Conservation (phyloP, 37 sponge, comb jelly and placozoan species). For the Halisarca cf. caerulea region DNA sequence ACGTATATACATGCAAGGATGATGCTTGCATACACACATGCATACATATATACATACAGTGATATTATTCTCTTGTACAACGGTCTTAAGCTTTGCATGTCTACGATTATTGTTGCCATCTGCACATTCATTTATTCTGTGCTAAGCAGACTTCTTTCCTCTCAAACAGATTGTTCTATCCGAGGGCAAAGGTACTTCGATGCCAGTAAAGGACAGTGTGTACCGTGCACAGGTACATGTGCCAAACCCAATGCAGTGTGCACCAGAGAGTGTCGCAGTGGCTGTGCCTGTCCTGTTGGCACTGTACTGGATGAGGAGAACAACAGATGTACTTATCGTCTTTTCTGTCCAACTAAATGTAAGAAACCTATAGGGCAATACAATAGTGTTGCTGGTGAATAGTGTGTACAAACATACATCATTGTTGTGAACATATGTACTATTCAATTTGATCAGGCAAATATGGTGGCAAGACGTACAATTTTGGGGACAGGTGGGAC, state of each 20-base stretch:
- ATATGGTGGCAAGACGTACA: too few relatives aligned
- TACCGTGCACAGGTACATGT: constrained; percentile 27
- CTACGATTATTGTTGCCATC: too few relatives aligned
- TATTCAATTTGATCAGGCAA: too few relatives aligned
- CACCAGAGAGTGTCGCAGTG: constrained; percentile 33
- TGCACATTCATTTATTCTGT: too few relatives aligned
- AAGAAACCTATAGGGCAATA: not conserved
- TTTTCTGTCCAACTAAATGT: not conserved
- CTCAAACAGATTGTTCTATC: not conserved
- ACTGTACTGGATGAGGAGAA: constrained; percentile 21
- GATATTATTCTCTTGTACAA: too few relatives aligned
- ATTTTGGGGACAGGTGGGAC: too few relatives aligned
- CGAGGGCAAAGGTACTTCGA: constrained; percentile 6
- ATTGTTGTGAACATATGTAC: too few relatives aligned
- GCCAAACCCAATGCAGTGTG: constrained; percentile 33
- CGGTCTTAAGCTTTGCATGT: too few relatives aligned
- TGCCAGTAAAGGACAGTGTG: not conserved
- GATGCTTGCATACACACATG: not conserved
- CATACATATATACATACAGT: not conserved
- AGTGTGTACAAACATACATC: too few relatives aligned
- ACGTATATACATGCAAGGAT: not conserved
- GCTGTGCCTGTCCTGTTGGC: constrained; percentile 50
- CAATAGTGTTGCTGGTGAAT: too few relatives aligned
- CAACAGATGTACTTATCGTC: not conserved
- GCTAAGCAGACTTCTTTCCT: too few relatives aligned